Evolutionary conservation across 2,113 vertebrate species (phyloP).

Genomic region (Nibea coibor): DNA sequence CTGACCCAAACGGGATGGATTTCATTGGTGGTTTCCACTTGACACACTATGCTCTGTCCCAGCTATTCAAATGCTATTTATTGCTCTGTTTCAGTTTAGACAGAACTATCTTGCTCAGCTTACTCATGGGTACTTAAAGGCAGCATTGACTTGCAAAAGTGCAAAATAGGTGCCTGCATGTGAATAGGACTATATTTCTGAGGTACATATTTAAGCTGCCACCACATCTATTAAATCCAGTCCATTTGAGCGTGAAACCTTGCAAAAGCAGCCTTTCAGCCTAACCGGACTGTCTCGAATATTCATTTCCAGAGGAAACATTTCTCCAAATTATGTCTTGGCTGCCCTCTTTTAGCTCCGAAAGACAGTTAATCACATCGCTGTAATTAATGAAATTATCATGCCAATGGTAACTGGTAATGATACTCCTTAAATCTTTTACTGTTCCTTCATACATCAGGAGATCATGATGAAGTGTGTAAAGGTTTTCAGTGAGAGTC

Average conservation of each 20-base stretch:
- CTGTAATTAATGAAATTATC: slow-evolving; percentile 63
- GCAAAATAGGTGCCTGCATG: slow-evolving; percentile 8
- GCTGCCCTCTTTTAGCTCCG: slow-evolving; percentile 16
- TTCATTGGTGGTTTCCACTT: too few relatives aligned
- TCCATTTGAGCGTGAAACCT: slow-evolving; percentile 36
- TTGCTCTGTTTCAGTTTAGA: not conserved
- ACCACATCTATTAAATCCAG: slow-evolving; percentile 48
- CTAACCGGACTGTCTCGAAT: not conserved
- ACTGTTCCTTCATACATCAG: slow-evolving; percentile 18
- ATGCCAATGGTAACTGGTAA: slow-evolving; percentile 25
- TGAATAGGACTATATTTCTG: slow-evolving; percentile 29
- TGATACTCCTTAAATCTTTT: slow-evolving; percentile 45
- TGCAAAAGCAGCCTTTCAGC: slow-evolving; percentile 4
- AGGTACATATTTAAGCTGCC: slow-evolving; percentile 43
- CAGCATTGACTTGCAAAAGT: slow-evolving; percentile 12
- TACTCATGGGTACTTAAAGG: slow-evolving; percentile 24
- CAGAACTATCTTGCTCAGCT: slow-evolving; percentile 18
- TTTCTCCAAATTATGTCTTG: slow-evolving; percentile 39
- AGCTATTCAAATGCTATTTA: too few relatives aligned
- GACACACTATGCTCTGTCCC: too few relatives aligned
- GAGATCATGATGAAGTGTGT: slow-evolving; percentile 34
- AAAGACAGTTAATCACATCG: slow-evolving; percentile 53
- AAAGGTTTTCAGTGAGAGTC: slow-evolving; percentile 42
- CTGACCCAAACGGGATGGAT: too few relatives aligned
- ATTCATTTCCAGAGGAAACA: slow-evolving; percentile 33